Evolutionary conservation across 2,888 invertebrate genomes (phyloP).

Genomic region (Agonopterix alstromeriana): DNA sequence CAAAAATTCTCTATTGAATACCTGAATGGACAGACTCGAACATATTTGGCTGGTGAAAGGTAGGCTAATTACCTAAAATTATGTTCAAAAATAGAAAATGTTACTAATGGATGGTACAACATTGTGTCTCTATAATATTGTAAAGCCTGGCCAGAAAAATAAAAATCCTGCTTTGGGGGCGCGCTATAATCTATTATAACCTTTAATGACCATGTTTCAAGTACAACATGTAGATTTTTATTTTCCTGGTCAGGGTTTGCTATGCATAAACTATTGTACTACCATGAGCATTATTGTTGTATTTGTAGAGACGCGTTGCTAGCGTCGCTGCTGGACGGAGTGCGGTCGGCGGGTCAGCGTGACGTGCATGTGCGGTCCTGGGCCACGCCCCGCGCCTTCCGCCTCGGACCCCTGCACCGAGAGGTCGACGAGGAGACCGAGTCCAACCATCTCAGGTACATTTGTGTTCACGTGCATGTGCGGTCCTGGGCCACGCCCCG

Average conservation of each 20-base stretch:
- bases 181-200: no score
- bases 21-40: conserved; percentile 91
- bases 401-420: conserved; percentile 92
- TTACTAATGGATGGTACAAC: no score
- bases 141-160: no score
- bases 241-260: no score
- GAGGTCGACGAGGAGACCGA: conserved; percentile 98
- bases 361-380: conserved; percentile 96
- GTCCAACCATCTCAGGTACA: conserved; percentile 87
- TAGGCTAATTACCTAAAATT: no score
- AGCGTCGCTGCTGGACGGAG: conserved; percentile 97
- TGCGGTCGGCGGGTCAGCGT: conserved; percentile 96
- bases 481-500: conserved; percentile 90
- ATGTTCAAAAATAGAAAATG: no score
- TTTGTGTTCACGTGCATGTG: conserved; percentile 85
- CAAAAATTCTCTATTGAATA: conserved; percentile 97
- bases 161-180: no score
- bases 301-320: conserved; percentile 91
- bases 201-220: no score
- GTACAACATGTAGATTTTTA: no score
- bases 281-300: neutral
- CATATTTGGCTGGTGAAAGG: conserved; percentile 95
- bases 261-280: no score
- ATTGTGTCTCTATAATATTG: no score
- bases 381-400: conserved; percentile 88